Evolutionary conservation across 2,888 invertebrate species (phyloP).

Genomic region (Acleris sparsana): DNA sequence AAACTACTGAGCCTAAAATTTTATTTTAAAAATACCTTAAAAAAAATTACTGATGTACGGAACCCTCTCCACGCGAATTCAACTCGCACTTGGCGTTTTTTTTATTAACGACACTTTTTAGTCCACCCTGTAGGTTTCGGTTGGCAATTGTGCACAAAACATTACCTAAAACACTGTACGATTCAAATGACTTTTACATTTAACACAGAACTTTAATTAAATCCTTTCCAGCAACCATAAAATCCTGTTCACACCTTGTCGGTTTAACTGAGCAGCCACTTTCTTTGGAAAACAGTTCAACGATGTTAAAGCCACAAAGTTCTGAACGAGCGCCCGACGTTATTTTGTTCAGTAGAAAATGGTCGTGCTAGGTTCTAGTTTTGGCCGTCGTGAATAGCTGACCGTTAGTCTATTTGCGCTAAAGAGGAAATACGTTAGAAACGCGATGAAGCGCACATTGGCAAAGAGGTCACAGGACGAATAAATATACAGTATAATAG

Average conservation of each 20-base stretch:
- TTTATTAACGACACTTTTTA: too few species aligned
- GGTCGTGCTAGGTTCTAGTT: neutral
- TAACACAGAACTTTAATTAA: conserved; percentile 5
- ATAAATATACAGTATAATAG: conserved; percentile 4
- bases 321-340: neutral
- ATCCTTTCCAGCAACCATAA: neutral
- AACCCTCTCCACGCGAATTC: too few species aligned
- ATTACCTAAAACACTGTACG: neutral
- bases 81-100: too few species aligned
- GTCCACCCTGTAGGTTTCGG: too few species aligned
- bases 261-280: conserved; percentile 5
- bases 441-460: conserved; percentile 30
- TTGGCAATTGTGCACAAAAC: too few species aligned
- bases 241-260: neutral
- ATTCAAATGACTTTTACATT: conserved; percentile 19
- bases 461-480: conserved; percentile 7
- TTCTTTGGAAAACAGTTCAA: conserved; percentile 2
- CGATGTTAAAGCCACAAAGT: conserved; percentile 7
- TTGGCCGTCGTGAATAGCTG: neutral
- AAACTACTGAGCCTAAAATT: too few species aligned
- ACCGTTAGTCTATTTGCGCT: conserved; percentile 16
- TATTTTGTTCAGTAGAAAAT: too few species aligned
- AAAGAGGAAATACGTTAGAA: conserved; percentile 15
- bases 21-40: too few species aligned
- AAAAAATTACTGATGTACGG: too few species aligned